Base-by-base conservation (phyloP, 2,113 vertebrate genomes). In the Leptobrachium leishanense region DNA sequence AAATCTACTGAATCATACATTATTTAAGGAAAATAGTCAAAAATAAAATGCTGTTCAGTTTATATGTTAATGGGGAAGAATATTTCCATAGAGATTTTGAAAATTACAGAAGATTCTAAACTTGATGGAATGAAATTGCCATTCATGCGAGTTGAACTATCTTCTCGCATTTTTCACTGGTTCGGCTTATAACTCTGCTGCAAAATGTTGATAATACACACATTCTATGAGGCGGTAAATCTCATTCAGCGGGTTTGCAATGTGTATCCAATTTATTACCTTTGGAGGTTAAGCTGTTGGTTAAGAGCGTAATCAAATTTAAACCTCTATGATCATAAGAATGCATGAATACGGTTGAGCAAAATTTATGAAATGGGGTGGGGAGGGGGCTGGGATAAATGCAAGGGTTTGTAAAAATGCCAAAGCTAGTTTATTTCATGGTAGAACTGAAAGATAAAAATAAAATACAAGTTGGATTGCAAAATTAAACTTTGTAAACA, bases 221-320 rank as follows among this genome's bases (percentile, higher is more conserved):
- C 39, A 76, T 76, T 76, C 74, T 62, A 76, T 76, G 74, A 76
- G 74, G 64, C 74, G 64, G 74, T 76, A 76, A 76, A 76, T 67
- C 74, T 76, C 64, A 66, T 76, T 68, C 65, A 68, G 40, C 55
- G 50, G 64, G 10, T 50, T 76, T 68, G 46, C 64, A 55, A 63
- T 54, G 65, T 76, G 64, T 68, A 68, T 76, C 74, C 74, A 76
- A 76, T 50, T 31, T 50, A 50, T 76, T 76, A 76, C 63, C 64
- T 76, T 68, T 76, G 65, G 65, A 76, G 46, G 64, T 68, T 76
- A 76, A 76, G 74, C 63, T 66, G 74, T 75, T 76, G 39, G 50
- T 76, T 68, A 50, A 76, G 66, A 68, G 68, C 54, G 46, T 40
- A 76, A 68, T 76, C 46, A 76, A 55, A 76, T 76, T 41, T 44